Evolutionary conservation across 2,113 vertebrate genomes (phyloP), one percentile per base, ranked within the genome.

Genomic region (Arvicanthis niloticus): DNA sequence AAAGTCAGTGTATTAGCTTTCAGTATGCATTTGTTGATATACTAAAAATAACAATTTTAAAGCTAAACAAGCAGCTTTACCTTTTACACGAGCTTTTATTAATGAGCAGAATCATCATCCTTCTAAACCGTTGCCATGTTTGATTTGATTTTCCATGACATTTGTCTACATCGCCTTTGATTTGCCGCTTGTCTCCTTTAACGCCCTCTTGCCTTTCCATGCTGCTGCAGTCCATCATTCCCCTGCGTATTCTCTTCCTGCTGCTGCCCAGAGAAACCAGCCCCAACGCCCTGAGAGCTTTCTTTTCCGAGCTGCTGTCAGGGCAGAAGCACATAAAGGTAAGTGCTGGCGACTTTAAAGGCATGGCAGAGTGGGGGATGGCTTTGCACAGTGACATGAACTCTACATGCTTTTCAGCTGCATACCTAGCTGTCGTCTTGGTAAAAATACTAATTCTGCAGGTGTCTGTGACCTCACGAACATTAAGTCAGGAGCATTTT

Each of bases 251-350:
- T 98, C 99, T 95, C 98, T 98, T 96, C 98, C 98, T 96, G 98
- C 98, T 97, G 97, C 93, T 89, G 97, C 98, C 97, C 98, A 98
- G 98, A 99, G 99, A 97, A 97, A 98, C 88, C 96, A 99, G 95
- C 93, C 98, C 86, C 98, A 98, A 60, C 99, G 99, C 86, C 99
- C 99, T 4, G 99, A 99, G 96, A 99, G 99, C 98, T 99, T 99
- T 98, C 99, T 99, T 98, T 99, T 99, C 95, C 99, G 99, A 97
- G 98, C 99, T 76, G 95, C 98, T 93, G 98, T 99, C 97, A 99
- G 98, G 96, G 99, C 99, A 91, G 99, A 99, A 96, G 98, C 98
- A 97, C 99, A 98, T 98, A 99, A 98, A 99, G 99, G 99, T 99
- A 98, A 96, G 98, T 98, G 88, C 12, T 60, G n/a, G 16, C 58